Evolutionary conservation across 2,113 vertebrate genomes (phyloP), one percentile per base, ranked within the genome.

Genomic region (Aramus guarauna): DNA sequence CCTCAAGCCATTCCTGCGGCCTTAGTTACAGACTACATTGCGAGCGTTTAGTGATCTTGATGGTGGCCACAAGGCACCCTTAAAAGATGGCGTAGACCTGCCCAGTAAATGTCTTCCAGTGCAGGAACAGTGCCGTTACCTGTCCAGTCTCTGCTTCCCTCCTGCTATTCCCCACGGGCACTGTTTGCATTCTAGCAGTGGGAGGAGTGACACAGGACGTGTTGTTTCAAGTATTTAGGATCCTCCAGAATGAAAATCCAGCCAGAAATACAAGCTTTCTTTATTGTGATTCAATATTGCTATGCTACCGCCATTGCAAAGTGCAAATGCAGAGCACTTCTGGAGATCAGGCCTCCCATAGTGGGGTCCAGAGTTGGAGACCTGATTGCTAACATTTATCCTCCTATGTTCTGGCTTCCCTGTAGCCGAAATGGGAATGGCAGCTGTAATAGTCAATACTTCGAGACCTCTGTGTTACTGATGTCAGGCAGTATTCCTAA

Each of bases 161-260:
- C 43, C 69, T 81, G 36, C 48, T 76, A 1, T 62, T 91, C 21
- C 26, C 27, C 19, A 36, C 1, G 1, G 81, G 47, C 52, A 6
- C 15, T 0, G 1, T 91, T 71, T 53, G 34, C 39, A 50, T 41
- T 88, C 63, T 55, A 71, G 50, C 3, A 2, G 26, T 62, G 72
- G 43, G 55, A 76, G 27, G 15, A 88, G 67, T 0, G 0, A 83
- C 19, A 32, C 9, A 72, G 37, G 41, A 69, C 0, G 0, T 36
- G 26, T 45, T 1, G 0, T 45, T 94, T 76, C 71, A 78, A 58
- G 34, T 60, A 18, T 29, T 88, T 72, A 90, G 58, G 20, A 76
- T 79, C 13, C 36, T 91, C 24, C 43, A 47, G 79, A 74, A 74
- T 67, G 62, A 77, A 84, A 93, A 93, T 30, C 21, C 26, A n/a